Evolutionary conservation across 2,113 vertebrate species (phyloP), one percentile per base, ranked within the genome.

Genomic region (Spizaetus ornatus): DNA sequence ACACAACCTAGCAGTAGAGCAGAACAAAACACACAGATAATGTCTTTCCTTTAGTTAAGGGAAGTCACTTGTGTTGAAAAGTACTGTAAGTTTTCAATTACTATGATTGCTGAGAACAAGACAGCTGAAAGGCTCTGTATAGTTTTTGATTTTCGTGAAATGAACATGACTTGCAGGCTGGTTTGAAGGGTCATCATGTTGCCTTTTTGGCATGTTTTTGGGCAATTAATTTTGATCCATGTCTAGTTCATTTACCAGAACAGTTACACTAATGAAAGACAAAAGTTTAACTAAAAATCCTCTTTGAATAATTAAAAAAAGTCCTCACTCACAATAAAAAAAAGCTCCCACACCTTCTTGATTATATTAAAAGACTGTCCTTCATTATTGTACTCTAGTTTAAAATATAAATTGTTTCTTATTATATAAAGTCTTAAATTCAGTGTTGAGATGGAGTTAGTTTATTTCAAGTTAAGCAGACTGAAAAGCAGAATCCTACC

Each of bases 401-500:
- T 31, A 86, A 18, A 78, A 43, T 5, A n/a, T 4, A 58, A 70
- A 47, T 38, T n/a, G 45, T 74, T 86, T 72, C 10, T 79, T 58
- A 34, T 40, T 32, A 45, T 4, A 52, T 22, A 73, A 73, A 66
- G 4, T 7, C 59, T 47, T n/a, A 84, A 79, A 79, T 53, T 78
- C 62, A 93, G 19, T 38, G 53, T 36, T 69, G 65, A 93, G n/a
- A 91, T 2, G 2, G 17, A 5, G 6, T 67, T 79, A 31, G 34
- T 38, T 80, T 73, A 80, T 70, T 86, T 67, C 82, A 82, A 86
- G 36, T n/a, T 50, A 84, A 79, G 86, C 53, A 88, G 81, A 86
- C 11, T 27, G 85, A 58, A 95, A 94, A 90, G 92, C 36, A 32
- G 78, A 88, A 47, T 82, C 96, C 92, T 98, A 99, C 99, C 99